Percentiles rank a stretch among this genome's conserved stretches.
Conservation (phyloP, 2,888 invertebrate genomes). For the Congeria kusceri region DNA sequence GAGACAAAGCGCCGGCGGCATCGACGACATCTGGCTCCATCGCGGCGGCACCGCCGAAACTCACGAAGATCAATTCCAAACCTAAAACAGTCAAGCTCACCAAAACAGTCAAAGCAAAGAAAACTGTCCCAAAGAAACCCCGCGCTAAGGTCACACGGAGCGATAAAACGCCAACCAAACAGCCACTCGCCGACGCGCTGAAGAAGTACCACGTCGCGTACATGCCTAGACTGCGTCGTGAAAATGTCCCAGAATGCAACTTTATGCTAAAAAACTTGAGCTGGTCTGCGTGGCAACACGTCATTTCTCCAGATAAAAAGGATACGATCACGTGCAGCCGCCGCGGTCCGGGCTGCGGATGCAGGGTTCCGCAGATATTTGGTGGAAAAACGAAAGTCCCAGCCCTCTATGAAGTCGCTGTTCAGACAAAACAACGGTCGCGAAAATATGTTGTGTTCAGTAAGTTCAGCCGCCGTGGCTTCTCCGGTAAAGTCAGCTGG, state of each 20-base stretch:
- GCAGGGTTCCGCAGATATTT: slow-evolving; percentile 54
- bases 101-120: slow-evolving; percentile 17
- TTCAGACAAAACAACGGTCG: slow-evolving; percentile 50
- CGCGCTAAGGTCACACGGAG: background rate
- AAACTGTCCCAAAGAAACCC: background rate
- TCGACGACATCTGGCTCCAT: background rate
- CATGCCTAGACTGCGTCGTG: slow-evolving; percentile 55
- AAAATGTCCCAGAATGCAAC: slow-evolving; percentile 63
- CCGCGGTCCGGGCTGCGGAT: slow-evolving; percentile 55
- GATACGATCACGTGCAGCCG: slow-evolving; percentile 40
- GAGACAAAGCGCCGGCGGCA: slow-evolving; percentile 38
- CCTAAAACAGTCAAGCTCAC: background rate
- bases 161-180: background rate
- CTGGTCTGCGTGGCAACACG: slow-evolving; percentile 70
- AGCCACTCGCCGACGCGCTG: background rate
- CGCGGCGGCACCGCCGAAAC: slow-evolving; percentile 9
- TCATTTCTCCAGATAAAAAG: slow-evolving; percentile 36
- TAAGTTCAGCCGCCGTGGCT: slow-evolving; percentile 53
- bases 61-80: slow-evolving; percentile 5
- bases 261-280: slow-evolving; percentile 61
- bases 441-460: slow-evolving; percentile 64
- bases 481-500: slow-evolving; percentile 51
- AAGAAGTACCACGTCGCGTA: slow-evolving; percentile 29
- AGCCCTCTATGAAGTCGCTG: slow-evolving; percentile 69
- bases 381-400: slow-evolving; percentile 57